Percentiles rank a stretch among this genome's conserved stretches.
These are phyloP conservation scores for Trissolcus basalis DNA, from an alignment of 1,140 invertebrate genomes.

Conservation along the genomic window DNA sequence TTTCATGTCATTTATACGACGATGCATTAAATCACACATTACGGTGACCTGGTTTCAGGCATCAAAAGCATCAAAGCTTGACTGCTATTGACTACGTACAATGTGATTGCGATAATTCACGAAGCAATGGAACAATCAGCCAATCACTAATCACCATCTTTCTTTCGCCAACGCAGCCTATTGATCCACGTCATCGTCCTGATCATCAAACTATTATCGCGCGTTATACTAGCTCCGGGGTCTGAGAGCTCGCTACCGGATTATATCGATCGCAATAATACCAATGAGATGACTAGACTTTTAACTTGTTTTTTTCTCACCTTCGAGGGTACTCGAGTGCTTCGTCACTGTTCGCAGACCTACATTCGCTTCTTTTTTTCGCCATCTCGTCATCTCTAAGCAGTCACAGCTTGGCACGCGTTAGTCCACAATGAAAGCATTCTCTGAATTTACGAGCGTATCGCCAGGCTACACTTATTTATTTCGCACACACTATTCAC, in stretches of 20 bases:
- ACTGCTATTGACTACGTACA: conserved; percentile 34
- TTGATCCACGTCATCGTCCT: conserved; percentile 45
- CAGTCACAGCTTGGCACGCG: conserved; percentile 32
- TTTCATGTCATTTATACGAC: conserved; percentile 43
- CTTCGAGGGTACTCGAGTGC: conserved; percentile 30
- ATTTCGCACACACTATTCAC: too few relatives aligned
- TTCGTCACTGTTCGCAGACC: conserved; percentile 6
- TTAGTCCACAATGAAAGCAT: conserved; percentile 49
- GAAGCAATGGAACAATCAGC: conserved; percentile 44
- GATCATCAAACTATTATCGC: conserved; percentile 52
- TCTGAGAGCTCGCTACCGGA: conserved; percentile 39
- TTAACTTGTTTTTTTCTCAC: conserved; percentile 54
- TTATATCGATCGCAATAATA: conserved; percentile 63
- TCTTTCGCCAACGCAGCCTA: conserved; percentile 43
- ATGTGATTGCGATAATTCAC: conserved; percentile 45
- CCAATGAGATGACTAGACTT: conserved; percentile 59
- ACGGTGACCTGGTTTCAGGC: conserved; percentile 28
- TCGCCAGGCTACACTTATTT: conserved; percentile 6
- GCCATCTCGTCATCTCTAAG: conserved; percentile 21
- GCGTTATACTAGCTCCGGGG: conserved; percentile 19
- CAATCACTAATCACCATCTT: conserved; percentile 53
- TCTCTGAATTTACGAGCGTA: conserved; percentile 38
- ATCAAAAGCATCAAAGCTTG: conserved; percentile 50
- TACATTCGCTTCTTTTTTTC: conserved; percentile 18
- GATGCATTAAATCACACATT: conserved; percentile 51